Percentiles rank a stretch among this genome's conserved stretches.
Evolutionary conservation across 92 coral and sea anemone species (phyloP).

Genomic region (Palythoa caribaeorum): DNA sequence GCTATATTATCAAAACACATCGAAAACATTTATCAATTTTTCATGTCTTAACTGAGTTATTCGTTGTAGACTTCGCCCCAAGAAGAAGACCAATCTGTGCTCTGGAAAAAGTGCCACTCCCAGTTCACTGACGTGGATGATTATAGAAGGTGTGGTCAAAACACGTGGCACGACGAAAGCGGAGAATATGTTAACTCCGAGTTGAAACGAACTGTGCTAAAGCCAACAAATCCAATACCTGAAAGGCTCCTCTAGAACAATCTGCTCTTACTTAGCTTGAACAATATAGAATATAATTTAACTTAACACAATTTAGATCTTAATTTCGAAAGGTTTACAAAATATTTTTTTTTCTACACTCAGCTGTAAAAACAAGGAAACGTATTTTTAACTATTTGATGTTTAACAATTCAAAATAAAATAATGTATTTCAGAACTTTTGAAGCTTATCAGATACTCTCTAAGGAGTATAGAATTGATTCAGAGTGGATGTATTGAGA

Average conservation of each 20-base stretch:
- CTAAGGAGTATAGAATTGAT: too few species aligned
- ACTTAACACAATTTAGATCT: too few species aligned
- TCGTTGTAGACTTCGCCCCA: conserved; percentile 82
- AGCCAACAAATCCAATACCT: conserved; percentile 92
- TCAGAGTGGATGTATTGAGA: too few species aligned
- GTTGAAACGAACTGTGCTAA: conserved; percentile 63
- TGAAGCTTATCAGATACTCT: too few species aligned
- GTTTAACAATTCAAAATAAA: too few species aligned
- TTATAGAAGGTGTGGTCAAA: conserved; percentile 89
- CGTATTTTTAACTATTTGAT: too few species aligned
- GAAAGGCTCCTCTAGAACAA: conserved; percentile 76
- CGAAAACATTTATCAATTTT: background rate
- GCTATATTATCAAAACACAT: background rate
- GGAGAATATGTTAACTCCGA: conserved; percentile 88
- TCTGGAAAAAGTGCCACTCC: conserved; percentile 97
- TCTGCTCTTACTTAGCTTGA: too few species aligned
- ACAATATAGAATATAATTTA: too few species aligned
- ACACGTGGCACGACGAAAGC: conserved; percentile 95
- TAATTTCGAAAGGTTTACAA: too few species aligned
- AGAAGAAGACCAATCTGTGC: conserved; percentile 81
- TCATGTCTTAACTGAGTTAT: background rate
- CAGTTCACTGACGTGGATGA: conserved; percentile 98
- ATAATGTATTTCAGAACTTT: too few species aligned
- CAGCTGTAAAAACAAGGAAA: too few species aligned
- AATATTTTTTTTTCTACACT: too few species aligned